Conservation (phyloP, 2,888 invertebrate genomes). For the Nebria salina region DNA sequence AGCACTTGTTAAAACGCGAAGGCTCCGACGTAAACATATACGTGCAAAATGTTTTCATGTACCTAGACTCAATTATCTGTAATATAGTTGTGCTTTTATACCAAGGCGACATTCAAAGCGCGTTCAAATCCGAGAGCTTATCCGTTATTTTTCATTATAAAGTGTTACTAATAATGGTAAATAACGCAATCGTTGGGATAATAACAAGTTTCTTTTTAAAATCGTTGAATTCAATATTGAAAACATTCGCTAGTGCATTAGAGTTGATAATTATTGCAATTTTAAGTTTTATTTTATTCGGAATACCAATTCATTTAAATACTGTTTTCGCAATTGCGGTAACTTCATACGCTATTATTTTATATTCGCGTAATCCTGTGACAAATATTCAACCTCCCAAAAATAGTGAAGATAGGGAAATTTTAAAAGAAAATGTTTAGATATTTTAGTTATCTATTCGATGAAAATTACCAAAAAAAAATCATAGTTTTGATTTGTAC, state of each 20-base stretch:
- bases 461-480: neutral
- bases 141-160: constrained; percentile 71
- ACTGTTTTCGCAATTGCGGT: constrained; percentile 84
- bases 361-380: constrained; percentile 93
- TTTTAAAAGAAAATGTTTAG: constrained; percentile 51
- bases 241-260: constrained; percentile 94
- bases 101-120: constrained; percentile 71
- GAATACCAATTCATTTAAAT: constrained; percentile 83
- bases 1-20: constrained; percentile 88
- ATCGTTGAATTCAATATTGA: constrained; percentile 92
- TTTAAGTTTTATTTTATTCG: constrained; percentile 85
- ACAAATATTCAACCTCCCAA: constrained; percentile 63
- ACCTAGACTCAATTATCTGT: constrained; percentile 92
- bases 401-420: constrained; percentile 47
- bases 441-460: neutral
- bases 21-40: constrained; percentile 88
- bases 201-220: constrained; percentile 94
- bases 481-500: too few relatives aligned
- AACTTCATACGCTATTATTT: constrained; percentile 82
- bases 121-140: constrained; percentile 69
- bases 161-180: constrained; percentile 83
- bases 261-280: constrained; percentile 92
- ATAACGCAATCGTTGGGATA: constrained; percentile 91
- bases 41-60: constrained; percentile 95
- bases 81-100: constrained; percentile 77